A percentile compares a stretch with the other conserved stretches of the same genome.
Evolutionary conservation across 2,113 vertebrate genomes (phyloP).

Genomic region (Silurus asotus): DNA sequence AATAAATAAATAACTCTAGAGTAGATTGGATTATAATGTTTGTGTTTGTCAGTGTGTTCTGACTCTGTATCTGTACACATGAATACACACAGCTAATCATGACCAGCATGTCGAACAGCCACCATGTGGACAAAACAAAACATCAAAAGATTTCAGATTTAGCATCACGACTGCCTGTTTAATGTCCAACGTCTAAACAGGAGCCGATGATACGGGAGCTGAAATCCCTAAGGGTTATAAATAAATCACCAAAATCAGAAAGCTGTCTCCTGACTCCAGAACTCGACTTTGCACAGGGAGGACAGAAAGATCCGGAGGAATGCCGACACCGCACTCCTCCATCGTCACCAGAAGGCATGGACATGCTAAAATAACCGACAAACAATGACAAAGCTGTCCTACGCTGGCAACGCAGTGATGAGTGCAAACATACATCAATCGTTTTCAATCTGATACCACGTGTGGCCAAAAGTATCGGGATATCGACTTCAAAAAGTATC

Average conservation of each 20-base stretch:
- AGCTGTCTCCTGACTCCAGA: not conserved
- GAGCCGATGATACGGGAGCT: too few relatives aligned
- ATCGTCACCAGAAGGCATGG: not conserved
- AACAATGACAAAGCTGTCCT: conserved; percentile 11
- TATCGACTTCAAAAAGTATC: too few relatives aligned
- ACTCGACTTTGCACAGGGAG: not conserved
- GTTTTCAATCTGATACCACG: not conserved
- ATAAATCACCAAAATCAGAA: not conserved
- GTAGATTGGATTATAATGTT: too few relatives aligned
- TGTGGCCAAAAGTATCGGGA: too few relatives aligned
- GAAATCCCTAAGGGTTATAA: not conserved
- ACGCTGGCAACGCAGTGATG: not conserved
- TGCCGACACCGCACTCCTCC: not conserved
- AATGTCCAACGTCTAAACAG: not conserved
- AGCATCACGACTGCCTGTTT: not conserved
- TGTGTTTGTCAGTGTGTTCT: too few relatives aligned
- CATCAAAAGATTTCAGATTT: not conserved
- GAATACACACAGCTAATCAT: too few relatives aligned
- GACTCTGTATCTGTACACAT: not conserved
- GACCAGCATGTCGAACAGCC: not conserved
- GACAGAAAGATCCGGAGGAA: not conserved
- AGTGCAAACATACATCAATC: not conserved
- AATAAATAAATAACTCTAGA: not conserved
- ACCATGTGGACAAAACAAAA: not conserved
- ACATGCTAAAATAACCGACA: conserved; percentile 2